Conservation (phyloP, 2,113 vertebrate genomes). For the Astur gentilis region DNA sequence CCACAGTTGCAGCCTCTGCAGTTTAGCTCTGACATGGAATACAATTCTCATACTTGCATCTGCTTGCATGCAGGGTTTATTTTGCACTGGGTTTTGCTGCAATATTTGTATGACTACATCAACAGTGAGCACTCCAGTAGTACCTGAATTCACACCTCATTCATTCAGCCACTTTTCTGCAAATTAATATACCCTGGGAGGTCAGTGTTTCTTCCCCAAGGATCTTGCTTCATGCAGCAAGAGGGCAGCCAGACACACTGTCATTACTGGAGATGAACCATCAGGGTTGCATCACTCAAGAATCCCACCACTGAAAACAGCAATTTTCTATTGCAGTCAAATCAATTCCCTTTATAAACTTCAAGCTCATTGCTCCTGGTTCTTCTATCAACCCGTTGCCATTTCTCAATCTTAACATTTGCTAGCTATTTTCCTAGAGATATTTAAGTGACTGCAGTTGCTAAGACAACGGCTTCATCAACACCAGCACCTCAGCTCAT, state of each 20-base stretch:
- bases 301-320: not conserved
- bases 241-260: not conserved
- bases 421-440: slow-evolving; percentile 34
- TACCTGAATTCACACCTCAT: not conserved
- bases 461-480: slow-evolving; percentile 41
- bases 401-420: slow-evolving; percentile 27
- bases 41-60: not conserved
- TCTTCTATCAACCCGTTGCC: not conserved
- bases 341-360: not conserved
- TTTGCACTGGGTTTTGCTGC: not conserved
- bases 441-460: slow-evolving; percentile 57
- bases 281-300: not conserved
- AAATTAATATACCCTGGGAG: not conserved
- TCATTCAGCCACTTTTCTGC: not conserved
- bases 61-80: not conserved
- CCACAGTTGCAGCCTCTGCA: not conserved
- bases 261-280: not conserved
- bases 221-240: not conserved
- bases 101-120: not conserved
- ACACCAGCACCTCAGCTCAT: slow-evolving; percentile 41
- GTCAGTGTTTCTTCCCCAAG: not conserved
- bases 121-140: fast-evolving
- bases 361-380: not conserved
- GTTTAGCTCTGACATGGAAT: not conserved
- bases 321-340: not conserved